Base-by-base conservation (phyloP, 2,888 invertebrate species). In the Spialia ferax region DNA sequence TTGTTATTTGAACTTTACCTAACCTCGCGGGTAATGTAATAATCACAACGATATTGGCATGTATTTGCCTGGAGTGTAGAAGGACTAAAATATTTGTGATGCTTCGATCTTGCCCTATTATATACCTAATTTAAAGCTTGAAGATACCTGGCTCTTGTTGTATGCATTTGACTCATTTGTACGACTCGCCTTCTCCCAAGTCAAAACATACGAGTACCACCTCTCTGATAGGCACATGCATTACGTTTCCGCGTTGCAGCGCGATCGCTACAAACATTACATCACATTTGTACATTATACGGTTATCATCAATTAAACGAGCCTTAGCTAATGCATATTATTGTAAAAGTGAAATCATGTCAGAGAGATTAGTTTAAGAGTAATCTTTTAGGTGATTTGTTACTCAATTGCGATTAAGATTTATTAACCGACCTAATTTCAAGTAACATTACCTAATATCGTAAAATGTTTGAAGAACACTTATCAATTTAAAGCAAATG, bases 341-440 rank as follows among this genome's bases (percentile, higher is more conserved):
- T 69, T 70, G 68, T 69, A 69, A 65, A 61, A 70, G 63, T 66
- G 63, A 74, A 74, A 74, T 65, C 67, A 56, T 52, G 45, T 5
- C n/a, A 8, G n/a, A 8, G 65, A 42, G 50, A 65, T 65, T 52
- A 65, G 67, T 71, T 70, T 67, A 68, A n/a, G n/a, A n/a, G 64
- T 69, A 63, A 50, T 57, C 32, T 52, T 38, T 64, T 54, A 48
- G 63, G 45, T 45, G 45, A 45, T 69, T 63, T 22, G 70, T 74
- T 70, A 61, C 69, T 68, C 69, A 70, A 74, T 71, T 62, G 59
- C 38, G 18, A 38, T 59, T 26, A 59, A 59, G 65, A 65, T 65
- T 65, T 52, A 65, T 65, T 59, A 52, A 65, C 50, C 29, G 35
- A 35, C 57, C 64, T 22, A 23, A 50, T 52, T 50, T 26, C 23